Conservation (phyloP, 2,888 invertebrate genomes). For the Cerceris rybyensis region DNA sequence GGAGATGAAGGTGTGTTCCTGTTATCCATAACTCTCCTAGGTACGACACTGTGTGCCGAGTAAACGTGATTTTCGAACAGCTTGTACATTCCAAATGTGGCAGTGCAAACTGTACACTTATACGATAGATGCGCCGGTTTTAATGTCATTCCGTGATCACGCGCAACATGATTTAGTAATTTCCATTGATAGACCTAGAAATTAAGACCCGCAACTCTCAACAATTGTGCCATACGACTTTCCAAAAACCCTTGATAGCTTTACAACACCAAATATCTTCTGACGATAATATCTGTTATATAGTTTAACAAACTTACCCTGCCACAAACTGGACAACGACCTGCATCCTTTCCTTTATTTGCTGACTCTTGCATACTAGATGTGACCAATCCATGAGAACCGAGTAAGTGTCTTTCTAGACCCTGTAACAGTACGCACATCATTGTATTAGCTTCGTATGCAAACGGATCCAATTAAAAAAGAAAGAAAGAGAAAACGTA, state of each 20-base stretch:
- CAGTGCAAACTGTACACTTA: conserved; percentile 97
- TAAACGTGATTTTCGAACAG: conserved; percentile 97
- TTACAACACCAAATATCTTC: neutral
- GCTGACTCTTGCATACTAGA: conserved; percentile 98
- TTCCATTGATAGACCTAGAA: conserved; percentile 96
- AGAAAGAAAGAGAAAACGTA: no score
- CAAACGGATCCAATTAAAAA: conserved; percentile 3
- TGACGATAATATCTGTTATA: neutral
- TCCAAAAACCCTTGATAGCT: neutral
- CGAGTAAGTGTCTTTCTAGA: conserved; percentile 95
- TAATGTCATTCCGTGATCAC: conserved; percentile 94
- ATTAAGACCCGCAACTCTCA: conserved; percentile 46
- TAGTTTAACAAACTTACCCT: conserved; percentile 85
- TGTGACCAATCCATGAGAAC: conserved; percentile 96
- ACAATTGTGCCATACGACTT: conserved; percentile 8
- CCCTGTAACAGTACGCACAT: conserved; percentile 84
- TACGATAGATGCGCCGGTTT: conserved; percentile 97
- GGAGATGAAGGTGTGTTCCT: conserved; percentile 84
- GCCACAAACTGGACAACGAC: conserved; percentile 97
- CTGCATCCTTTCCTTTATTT: conserved; percentile 96
- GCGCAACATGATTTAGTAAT: conserved; percentile 93
- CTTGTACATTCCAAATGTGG: conserved; percentile 97
- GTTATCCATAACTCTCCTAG: conserved; percentile 92
- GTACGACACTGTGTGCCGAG: conserved; percentile 95
- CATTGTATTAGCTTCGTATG: neutral